These are phyloP conservation scores for Poeciliopsis paucimaculata DNA, from an alignment of 2,797 vertebrate species.

Conservation along the genomic window DNA sequence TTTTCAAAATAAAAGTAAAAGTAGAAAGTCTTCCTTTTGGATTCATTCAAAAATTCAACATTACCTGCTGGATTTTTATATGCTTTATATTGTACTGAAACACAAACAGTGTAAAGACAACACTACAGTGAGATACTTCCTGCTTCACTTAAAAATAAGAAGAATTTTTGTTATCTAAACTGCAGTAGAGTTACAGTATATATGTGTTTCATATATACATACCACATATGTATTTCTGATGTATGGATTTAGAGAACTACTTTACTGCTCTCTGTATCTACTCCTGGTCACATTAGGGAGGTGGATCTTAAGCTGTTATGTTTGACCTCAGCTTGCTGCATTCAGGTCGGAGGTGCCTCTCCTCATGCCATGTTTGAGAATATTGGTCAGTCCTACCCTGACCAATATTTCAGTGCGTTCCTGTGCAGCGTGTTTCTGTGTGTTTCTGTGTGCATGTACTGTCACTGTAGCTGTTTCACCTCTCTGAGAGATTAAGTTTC, in stretches of 20 bases:
- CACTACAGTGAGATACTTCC: neutral
- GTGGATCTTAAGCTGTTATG: slow-evolving; percentile 50
- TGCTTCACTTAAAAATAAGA: neutral
- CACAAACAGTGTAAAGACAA: neutral
- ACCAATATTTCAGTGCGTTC: slow-evolving; percentile 56
- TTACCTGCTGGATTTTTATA: neutral
- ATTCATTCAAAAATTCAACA: neutral
- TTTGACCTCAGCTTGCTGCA: slow-evolving; percentile 45
- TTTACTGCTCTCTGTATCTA: slow-evolving; percentile 1
- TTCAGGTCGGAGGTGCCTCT: slow-evolving; percentile 63
- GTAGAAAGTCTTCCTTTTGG: neutral
- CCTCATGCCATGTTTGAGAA: slow-evolving; percentile 62
- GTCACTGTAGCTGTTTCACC: slow-evolving; percentile 73
- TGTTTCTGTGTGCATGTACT: slow-evolving; percentile 23
- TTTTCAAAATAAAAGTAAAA: neutral
- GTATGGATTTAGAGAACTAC: neutral
- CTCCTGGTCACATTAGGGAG: slow-evolving; percentile 21
- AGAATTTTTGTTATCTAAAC: neutral
- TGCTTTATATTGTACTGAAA: neutral
- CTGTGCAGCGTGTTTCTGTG: slow-evolving; percentile 19
- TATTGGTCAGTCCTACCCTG: slow-evolving; percentile 57
- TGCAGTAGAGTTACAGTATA: neutral
- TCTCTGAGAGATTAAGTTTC: slow-evolving; percentile 75
- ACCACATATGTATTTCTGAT: neutral
- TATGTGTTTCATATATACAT: no score